Evolutionary conservation across 2,888 invertebrate genomes (phyloP), one percentile per base, ranked within the genome.

Genomic region (Sarcophaga rosellei): DNA sequence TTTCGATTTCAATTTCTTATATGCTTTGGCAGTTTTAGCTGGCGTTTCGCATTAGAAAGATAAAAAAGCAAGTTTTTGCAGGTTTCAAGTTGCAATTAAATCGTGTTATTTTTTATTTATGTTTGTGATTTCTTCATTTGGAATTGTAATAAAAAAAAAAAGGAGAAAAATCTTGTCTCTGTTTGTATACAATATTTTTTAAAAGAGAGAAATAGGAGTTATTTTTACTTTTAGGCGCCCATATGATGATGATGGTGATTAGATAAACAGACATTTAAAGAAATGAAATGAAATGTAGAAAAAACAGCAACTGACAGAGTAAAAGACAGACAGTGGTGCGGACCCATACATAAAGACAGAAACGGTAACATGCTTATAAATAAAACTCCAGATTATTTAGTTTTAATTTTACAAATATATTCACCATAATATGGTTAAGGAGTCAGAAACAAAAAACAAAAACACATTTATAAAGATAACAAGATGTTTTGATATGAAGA

Each of bases 211-310:
- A 8, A 83, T 53, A 57, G 59, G 73, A 61, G 68, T 80, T 73
- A 73, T 72, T 76, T 77, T 81, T 70, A 81, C 47, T 62, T 78
- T 77, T 83, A 74, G 81, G 83, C 83, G 86, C 86, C 86, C 86
- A 83, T 86, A 83, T 68, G 35, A 35, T 81, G 86, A 86, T 83
- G 80, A 81, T 83, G 81, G 81, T 66, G 86, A 86, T 86, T 86
- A 86, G 83, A 86, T 86, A 86, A 83, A 69, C 53, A 62, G 76
- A 74, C 81, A 78, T 83, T 86, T 83, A 62, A 35, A 80, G 53
- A 66, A 80, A 75, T 72, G 47, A 66, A 80, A 75, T 72, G 66
- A 79, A 84, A 65, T 63, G 59, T 68, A 73, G 69, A 63, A 62
- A 79, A 44, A 53, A 15, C 2, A 4, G 47, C 47, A 47, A 53